Evolutionary conservation across 1,140 invertebrate species (phyloP).

Genomic region (Mesaphorura yosii): DNA sequence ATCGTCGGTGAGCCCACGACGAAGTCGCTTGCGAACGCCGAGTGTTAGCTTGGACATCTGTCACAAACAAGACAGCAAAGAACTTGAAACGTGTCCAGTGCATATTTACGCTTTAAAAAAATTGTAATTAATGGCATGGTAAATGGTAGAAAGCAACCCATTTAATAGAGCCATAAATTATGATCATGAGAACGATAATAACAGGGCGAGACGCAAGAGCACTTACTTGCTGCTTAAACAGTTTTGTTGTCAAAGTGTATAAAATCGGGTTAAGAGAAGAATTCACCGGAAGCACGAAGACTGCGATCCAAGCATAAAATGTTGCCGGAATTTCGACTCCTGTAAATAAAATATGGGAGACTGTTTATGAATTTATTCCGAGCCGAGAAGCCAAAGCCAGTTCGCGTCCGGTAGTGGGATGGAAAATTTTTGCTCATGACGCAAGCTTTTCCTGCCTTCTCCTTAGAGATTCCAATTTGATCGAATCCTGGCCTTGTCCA

Average conservation of each 20-base stretch:
- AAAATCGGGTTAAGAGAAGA: conserved; percentile 58
- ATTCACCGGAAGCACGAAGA: conserved; percentile 57
- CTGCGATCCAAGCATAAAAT: conserved; percentile 54
- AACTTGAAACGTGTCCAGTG: background rate
- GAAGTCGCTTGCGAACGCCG: conserved; percentile 18
- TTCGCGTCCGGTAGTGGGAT: background rate
- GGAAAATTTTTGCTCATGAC: background rate
- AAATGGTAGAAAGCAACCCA: background rate
- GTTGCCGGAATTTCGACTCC: conserved; percentile 40
- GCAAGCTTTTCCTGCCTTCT: background rate
- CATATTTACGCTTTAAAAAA: background rate
- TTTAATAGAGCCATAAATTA: background rate
- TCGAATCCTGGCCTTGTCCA: background rate
- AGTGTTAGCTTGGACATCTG: conserved; percentile 23
- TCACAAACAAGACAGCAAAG: background rate
- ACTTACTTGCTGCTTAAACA: conserved; percentile 43
- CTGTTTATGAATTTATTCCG: background rate
- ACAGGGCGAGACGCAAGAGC: background rate
- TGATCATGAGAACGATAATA: background rate
- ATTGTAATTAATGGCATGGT: background rate
- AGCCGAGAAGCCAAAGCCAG: background rate
- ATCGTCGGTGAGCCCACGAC: conserved; percentile 12
- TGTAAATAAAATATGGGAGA: conserved; percentile 26
- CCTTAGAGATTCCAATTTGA: background rate
- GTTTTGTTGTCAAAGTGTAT: conserved; percentile 53